Base-by-base conservation (phyloP, 2,113 vertebrate species). In the Octodon degus region DNA sequence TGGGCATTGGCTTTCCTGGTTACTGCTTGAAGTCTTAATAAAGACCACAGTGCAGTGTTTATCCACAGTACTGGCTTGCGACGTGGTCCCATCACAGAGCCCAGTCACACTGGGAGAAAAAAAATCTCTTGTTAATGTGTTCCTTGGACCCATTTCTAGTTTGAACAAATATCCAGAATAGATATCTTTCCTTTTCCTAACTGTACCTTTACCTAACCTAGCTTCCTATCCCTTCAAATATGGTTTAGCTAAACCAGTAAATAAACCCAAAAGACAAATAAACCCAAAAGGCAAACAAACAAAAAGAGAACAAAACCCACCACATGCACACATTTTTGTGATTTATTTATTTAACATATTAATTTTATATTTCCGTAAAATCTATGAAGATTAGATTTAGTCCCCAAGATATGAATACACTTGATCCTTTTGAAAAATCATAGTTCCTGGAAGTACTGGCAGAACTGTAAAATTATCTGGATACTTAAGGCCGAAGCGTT, bases 61-160 rank as follows among this genome's bases (percentile, higher is more conserved):
- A 2, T 13, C 58, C 10, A 1, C 2, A 4, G 4, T 5, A 2
- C 34, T 0, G 2, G 7, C 17, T 7, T 24, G 43, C 2, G 37
- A 80, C 55, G 37, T 43, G 14, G 12, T 16, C 37, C 25, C 10
- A 37, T 25, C 58, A 16, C 58, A 12, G 79, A 86, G 22, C 13
- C 24, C 34, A 12, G 0, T 10, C n/a, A 32, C 9, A 34, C 50
- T 10, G 4, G 43, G 53, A 82, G 30, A 43, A 53, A 74, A 72
- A 27, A 40, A 8, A 32, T 17, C 63, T 70, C 89, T 72, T 7
- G 17, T 40, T 20, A 2, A 24, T 72, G 43, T 53, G 2, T 32
- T 53, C 67, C 47, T n/a, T 82, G 77, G 32, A 76, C 27, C 30
- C 7, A 24, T 58, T 74, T 50, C 50, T 92, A 25, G 34, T n/a